These are phyloP conservation scores for Redunca redunca DNA, from an alignment of 2,113 vertebrate species.

Conservation along the genomic window DNA sequence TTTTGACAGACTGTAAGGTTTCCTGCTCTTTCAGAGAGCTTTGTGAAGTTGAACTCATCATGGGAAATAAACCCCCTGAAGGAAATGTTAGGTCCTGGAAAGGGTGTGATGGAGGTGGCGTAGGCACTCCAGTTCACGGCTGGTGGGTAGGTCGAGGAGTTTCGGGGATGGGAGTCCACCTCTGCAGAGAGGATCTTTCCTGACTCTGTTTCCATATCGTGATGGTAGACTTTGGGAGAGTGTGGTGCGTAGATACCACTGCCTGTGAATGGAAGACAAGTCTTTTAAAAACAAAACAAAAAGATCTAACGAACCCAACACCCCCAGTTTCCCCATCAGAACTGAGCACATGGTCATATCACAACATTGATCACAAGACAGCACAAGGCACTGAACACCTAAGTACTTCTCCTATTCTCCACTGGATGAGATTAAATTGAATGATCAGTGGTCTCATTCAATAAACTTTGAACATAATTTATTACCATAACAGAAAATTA, in stretches of 20 bases:
- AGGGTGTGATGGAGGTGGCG: not conserved
- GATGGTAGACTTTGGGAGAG: constrained; percentile 75
- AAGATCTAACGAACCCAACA: not conserved
- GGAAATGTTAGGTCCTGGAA: not conserved
- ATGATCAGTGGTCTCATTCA: not conserved
- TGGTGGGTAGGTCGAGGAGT: not conserved
- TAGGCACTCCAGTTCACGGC: constrained; percentile 23
- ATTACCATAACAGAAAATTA: not conserved
- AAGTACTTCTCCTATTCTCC: not conserved
- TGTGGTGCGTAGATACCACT: constrained; percentile 84
- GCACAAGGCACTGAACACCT: not conserved
- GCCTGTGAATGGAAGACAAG: constrained; percentile 56
- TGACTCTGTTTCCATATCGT: constrained; percentile 72
- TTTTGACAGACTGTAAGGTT: constrained; percentile 55
- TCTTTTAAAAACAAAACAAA: not conserved
- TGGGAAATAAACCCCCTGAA: not conserved
- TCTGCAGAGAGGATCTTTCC: constrained; percentile 74
- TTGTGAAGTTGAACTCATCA: constrained; percentile 43
- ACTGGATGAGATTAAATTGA: not conserved
- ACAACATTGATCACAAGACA: not conserved
- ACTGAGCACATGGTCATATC: not conserved
- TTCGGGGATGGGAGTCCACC: not conserved
- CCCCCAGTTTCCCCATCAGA: not conserved
- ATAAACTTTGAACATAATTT: not conserved
- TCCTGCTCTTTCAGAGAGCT: constrained; percentile 35